Percentiles rank a stretch among this genome's conserved stretches.
Evolutionary conservation across 2,888 invertebrate genomes (phyloP).

Genomic region (Microplitis manilae): DNA sequence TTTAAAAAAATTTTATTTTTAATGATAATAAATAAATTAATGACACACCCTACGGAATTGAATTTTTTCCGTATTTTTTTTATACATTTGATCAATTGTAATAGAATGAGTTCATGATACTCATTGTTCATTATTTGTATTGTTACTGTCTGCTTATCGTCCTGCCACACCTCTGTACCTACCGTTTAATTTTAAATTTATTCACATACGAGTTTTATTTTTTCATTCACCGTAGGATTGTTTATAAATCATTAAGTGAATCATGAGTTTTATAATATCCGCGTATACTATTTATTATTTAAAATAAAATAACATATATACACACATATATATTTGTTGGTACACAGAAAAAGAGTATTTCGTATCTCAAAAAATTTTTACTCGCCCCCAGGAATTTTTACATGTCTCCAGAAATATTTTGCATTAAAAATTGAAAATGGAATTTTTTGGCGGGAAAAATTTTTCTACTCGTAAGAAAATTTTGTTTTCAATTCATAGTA

Average conservation of each 20-base stretch:
- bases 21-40: neutral
- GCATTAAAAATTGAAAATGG: too few species aligned
- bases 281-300: neutral
- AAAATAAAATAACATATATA: too few species aligned
- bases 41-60: conserved; percentile 20
- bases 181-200: conserved; percentile 7
- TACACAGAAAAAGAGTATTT: too few species aligned
- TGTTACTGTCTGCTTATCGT: conserved; percentile 38
- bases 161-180: conserved; percentile 45
- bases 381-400: too few species aligned
- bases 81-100: conserved; percentile 18
- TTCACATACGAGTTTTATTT: neutral
- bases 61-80: conserved; percentile 24
- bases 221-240: neutral
- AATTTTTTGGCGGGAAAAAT: too few species aligned
- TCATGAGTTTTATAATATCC: neutral
- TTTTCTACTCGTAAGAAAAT: too few species aligned
- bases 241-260: neutral
- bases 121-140: conserved; percentile 38
- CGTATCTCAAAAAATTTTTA: too few species aligned
- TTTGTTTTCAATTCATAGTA: too few species aligned
- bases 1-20: neutral
- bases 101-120: conserved; percentile 10
- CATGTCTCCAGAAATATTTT: too few species aligned
- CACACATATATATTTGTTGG: too few species aligned